A percentile compares a stretch with the other conserved stretches of the same genome.
These are phyloP conservation scores for Brachypalpus laphriformis DNA, from an alignment of 2,888 invertebrate genomes.

Conservation along the genomic window DNA sequence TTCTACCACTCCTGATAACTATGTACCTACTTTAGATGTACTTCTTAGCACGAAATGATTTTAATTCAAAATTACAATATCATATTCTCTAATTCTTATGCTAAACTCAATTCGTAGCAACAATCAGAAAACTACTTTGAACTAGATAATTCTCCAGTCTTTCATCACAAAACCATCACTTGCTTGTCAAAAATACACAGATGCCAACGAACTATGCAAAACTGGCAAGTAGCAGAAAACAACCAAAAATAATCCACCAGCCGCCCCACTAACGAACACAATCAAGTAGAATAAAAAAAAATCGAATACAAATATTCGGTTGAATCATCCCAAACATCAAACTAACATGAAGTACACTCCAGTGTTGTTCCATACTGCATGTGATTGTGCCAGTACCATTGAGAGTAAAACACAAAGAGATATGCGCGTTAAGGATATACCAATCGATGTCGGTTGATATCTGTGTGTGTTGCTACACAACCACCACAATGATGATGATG, in stretches of 20 bases:
- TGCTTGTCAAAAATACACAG: slow-evolving; percentile 5
- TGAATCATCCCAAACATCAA: slow-evolving; percentile 56
- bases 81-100: too few relatives aligned
- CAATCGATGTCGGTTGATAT: slow-evolving; percentile 68
- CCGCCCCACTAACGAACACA: slow-evolving; percentile 30
- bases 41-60: too few relatives aligned
- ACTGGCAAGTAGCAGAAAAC: slow-evolving; percentile 21
- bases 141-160: too few relatives aligned
- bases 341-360: slow-evolving; percentile 48
- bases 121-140: too few relatives aligned
- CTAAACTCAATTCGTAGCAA: too few relatives aligned
- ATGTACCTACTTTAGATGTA: too few relatives aligned
- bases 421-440: slow-evolving; percentile 74
- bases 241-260: slow-evolving; percentile 1
- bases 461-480: slow-evolving; percentile 62
- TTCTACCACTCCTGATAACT: too few relatives aligned
- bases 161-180: not conserved
- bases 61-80: too few relatives aligned
- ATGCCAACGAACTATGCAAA: slow-evolving; percentile 19
- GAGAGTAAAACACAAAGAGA: slow-evolving; percentile 72
- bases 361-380: slow-evolving; percentile 45
- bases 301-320: slow-evolving; percentile 54
- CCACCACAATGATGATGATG: slow-evolving; percentile 51
- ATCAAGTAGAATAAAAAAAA: slow-evolving; percentile 48
- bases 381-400: slow-evolving; percentile 55